Evolutionary conservation across 2,888 invertebrate species (phyloP).

Genomic region (Spodoptera picta): DNA sequence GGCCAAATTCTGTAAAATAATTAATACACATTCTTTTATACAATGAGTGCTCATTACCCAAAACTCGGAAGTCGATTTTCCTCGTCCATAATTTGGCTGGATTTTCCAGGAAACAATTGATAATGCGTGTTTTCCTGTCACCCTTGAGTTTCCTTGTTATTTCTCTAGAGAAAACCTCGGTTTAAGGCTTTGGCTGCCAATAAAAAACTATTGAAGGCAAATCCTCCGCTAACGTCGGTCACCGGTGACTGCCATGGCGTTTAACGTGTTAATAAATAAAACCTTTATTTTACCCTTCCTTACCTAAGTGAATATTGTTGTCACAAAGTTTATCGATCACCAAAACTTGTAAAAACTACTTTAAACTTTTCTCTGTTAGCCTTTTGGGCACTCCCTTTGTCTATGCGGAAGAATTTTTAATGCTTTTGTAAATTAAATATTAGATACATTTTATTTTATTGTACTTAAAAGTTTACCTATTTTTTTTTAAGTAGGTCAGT

Average conservation of each 20-base stretch:
- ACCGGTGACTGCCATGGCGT: too few relatives aligned
- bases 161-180: constrained; percentile 6
- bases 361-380: constrained; percentile 3
- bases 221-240: too few relatives aligned
- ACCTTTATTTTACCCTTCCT: constrained; percentile 10
- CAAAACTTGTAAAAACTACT: constrained; percentile 18
- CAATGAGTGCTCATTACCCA: constrained; percentile 1
- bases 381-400: too few relatives aligned
- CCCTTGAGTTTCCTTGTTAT: constrained; percentile 30
- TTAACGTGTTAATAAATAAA: constrained; percentile 23
- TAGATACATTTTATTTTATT: too few relatives aligned
- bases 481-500: too few relatives aligned
- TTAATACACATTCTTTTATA: constrained; percentile 5
- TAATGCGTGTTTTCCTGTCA: constrained; percentile 23
- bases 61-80: constrained; percentile 1
- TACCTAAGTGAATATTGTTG: constrained; percentile 24
- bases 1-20: neutral
- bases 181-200: too few relatives aligned
- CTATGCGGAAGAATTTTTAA: too few relatives aligned
- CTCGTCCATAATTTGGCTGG: constrained; percentile 16
- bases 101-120: constrained; percentile 11
- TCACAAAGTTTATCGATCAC: constrained; percentile 18
- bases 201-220: too few relatives aligned
- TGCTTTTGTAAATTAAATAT: too few relatives aligned
- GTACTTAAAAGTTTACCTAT: too few relatives aligned